Conservation (phyloP, 2,888 invertebrate species). For the Hirtodrosophila duncani region DNA sequence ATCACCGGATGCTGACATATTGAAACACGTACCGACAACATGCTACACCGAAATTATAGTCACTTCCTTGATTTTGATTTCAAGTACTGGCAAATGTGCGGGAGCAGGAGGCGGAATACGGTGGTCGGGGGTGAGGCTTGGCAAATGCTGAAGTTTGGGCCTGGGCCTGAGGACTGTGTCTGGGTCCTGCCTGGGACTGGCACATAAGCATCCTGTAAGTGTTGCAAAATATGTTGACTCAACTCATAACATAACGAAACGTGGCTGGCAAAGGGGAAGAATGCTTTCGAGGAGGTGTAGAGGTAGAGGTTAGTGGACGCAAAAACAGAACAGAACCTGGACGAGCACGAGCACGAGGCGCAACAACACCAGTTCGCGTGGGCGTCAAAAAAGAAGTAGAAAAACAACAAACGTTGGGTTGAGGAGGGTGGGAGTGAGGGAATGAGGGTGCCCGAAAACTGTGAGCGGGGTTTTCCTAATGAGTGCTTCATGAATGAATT, state of each 20-base stretch:
- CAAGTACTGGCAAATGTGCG: slow-evolving; percentile 49
- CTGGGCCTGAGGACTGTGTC: slow-evolving; percentile 22
- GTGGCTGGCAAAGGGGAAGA: slow-evolving; percentile 12
- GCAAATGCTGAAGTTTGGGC: slow-evolving; percentile 10
- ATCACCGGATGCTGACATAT: slow-evolving; percentile 73
- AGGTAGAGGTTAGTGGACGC: background rate
- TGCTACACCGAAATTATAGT: slow-evolving; percentile 77
- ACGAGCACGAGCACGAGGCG: slow-evolving; percentile 1
- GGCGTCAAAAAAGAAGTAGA: slow-evolving; percentile 18
- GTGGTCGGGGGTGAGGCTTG: background rate
- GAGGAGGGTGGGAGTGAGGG: slow-evolving; percentile 7
- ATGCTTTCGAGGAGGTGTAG: too few species aligned
- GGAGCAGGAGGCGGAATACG: background rate
- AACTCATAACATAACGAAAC: slow-evolving; percentile 65
- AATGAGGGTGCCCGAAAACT: background rate
- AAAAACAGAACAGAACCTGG: background rate
- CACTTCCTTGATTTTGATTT: slow-evolving; percentile 76
- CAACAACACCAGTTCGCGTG: slow-evolving; percentile 22
- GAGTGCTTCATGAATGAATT: slow-evolving; percentile 77
- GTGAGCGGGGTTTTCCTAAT: slow-evolving; percentile 71
- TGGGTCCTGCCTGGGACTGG: background rate
- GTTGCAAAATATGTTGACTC: slow-evolving; percentile 76
- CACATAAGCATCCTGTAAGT: slow-evolving; percentile 64
- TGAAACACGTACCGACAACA: slow-evolving; percentile 76
- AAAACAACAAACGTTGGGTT: slow-evolving; percentile 2